A percentile compares a stretch with the other conserved stretches of the same genome.
phyloP scores from a whole-genome alignment of 1,140 invertebrate genomes.

The Sycophila sp. region DNA sequence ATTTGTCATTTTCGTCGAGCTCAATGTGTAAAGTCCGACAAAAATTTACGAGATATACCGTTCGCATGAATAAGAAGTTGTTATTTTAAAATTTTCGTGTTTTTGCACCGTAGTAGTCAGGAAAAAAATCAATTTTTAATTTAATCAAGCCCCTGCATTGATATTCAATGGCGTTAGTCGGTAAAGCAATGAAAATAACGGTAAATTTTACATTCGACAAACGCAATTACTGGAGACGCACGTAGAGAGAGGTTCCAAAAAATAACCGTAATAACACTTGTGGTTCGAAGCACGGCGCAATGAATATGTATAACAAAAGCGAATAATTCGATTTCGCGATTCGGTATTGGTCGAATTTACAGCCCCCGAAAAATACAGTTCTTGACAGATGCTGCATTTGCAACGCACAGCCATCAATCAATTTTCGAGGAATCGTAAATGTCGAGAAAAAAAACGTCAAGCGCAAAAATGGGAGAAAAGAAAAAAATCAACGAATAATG shows the following conservation, averaged over 20 bases:
- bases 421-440: constrained; percentile 7
- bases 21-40: too few relatives aligned
- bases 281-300: background rate
- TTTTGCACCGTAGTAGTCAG: too few relatives aligned
- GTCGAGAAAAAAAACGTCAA: background rate
- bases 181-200: too few relatives aligned
- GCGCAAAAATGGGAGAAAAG: constrained; percentile 28
- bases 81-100: too few relatives aligned
- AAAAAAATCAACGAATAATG: constrained; percentile 29
- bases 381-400: constrained; percentile 16
- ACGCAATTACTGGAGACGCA: too few relatives aligned
- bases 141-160: too few relatives aligned
- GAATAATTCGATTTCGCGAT: constrained; percentile 1
- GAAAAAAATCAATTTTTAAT: too few relatives aligned
- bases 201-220: too few relatives aligned
- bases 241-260: too few relatives aligned
- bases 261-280: background rate
- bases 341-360: constrained; percentile 16
- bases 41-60: too few relatives aligned
- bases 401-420: constrained; percentile 34
- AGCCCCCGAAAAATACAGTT: constrained; percentile 14
- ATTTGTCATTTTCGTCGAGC: background rate
- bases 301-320: constrained; percentile 36
- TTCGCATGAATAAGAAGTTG: too few relatives aligned
- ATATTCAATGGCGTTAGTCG: too few relatives aligned